Evolutionary conservation across 2,113 vertebrate genomes (phyloP), one percentile per base, ranked within the genome.

Genomic region (Anser brachyrhynchus): DNA sequence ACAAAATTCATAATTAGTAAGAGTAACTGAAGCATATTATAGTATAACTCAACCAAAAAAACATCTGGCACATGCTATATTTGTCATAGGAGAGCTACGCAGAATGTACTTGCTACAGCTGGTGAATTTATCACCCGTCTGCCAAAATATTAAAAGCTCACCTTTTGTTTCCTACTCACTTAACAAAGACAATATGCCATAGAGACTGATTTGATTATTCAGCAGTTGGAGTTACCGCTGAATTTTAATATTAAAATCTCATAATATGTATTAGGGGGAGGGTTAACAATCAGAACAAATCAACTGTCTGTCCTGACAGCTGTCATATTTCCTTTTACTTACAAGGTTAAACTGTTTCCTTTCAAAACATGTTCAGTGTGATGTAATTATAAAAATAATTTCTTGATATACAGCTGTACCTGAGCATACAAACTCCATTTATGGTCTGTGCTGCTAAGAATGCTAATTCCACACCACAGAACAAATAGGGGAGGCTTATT

Each of bases 1-100:
- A 97, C 93, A 97, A 97, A 98, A 98, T 97, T 86, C 90, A 23
- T 97, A 97, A 98, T 98, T 98, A 96, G 97, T 97, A 94, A 96
- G 97, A 97, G 96, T 98, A 98, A 97, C 96, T 98, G 97, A 97
- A 97, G 97, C 98, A 97, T 98, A 96, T 97, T 98, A 97, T 84
- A 76, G 92, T 96, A 93, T 97, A 97, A 98, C 96, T 98, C 95
- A 97, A 93, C 85, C 57, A 86, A 52, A 98, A 85, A 98, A 97
- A 97, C 96, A 98, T 97, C 98, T 98, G 98, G 98, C 96, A 97
- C 75, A 49, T 92, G 92, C 92, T 97, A 4, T 96, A 95, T 96
- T 96, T 97, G 93, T 98, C 96, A 95, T 94, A 57, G 65, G 95
- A 97, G 97, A 96, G 89, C 94, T 97, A 87, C 91, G 89, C 92